These are phyloP conservation scores for Palythoa caribaeorum DNA, from an alignment of 92 coral and sea anemone species.

Conservation along the genomic window DNA sequence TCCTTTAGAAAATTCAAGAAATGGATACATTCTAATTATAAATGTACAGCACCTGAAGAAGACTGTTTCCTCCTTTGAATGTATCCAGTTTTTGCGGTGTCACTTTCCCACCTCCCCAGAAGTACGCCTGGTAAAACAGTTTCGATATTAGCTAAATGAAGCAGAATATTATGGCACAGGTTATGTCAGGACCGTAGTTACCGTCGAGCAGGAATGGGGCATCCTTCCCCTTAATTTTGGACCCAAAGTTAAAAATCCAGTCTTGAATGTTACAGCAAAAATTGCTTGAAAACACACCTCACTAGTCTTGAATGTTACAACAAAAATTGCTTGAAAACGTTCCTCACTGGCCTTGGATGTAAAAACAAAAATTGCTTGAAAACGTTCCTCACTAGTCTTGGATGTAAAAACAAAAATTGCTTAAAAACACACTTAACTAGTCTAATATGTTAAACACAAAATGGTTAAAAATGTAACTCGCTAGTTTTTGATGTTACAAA, in stretches of 20 bases:
- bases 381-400: too few relatives aligned
- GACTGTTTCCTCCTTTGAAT: slow-evolving; percentile 89
- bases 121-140: slow-evolving; percentile 69
- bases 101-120: slow-evolving; percentile 99
- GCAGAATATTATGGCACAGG: background rate
- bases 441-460: background rate
- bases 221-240: too few relatives aligned
- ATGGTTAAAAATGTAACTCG: too few relatives aligned
- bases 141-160: background rate
- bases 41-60: slow-evolving; percentile 74
- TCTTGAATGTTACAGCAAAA: too few relatives aligned
- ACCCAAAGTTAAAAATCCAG: background rate
- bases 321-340: too few relatives aligned
- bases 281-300: background rate
- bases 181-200: background rate
- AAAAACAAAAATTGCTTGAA: too few relatives aligned
- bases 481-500: background rate
- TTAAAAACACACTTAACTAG: background rate
- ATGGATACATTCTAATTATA: too few relatives aligned
- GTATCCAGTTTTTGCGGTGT: slow-evolving; percentile 96
- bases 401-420: too few relatives aligned
- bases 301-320: too few relatives aligned
- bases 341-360: too few relatives aligned
- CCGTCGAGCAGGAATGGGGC: too few relatives aligned
- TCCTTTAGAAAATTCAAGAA: too few relatives aligned